Conservation (phyloP, 2,888 invertebrate species). For the Prosopocoilus inquinatus region DNA sequence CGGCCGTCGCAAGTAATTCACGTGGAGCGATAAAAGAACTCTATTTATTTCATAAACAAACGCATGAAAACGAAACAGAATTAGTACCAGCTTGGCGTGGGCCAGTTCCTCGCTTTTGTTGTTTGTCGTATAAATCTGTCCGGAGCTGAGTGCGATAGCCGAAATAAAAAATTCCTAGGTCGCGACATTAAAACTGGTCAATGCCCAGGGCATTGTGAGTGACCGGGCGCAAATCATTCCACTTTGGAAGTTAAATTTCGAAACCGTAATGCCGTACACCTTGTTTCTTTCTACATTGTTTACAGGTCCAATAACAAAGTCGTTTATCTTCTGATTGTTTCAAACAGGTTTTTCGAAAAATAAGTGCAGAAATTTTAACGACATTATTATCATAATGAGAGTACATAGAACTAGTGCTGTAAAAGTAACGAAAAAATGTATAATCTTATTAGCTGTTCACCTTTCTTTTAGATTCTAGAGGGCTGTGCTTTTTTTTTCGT, state of each 20-base stretch:
- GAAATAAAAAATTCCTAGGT: not conserved
- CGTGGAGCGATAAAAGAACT: not conserved
- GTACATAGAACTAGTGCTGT: too few relatives aligned
- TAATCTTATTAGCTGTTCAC: too few relatives aligned
- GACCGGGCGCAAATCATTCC: not conserved
- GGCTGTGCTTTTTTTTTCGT: too few relatives aligned
- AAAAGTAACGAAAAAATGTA: too few relatives aligned
- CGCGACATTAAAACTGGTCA: conserved; percentile 8
- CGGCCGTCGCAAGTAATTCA: not conserved
- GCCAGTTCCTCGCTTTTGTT: not conserved
- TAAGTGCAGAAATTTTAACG: too few relatives aligned
- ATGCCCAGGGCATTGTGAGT: conserved; percentile 4
- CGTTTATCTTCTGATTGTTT: too few relatives aligned
- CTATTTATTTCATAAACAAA: not conserved
- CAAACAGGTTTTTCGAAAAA: too few relatives aligned
- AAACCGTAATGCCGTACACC: not conserved
- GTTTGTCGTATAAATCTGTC: not conserved
- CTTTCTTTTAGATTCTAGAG: too few relatives aligned
- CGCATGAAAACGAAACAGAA: not conserved
- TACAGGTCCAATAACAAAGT: too few relatives aligned
- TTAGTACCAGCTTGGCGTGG: too few relatives aligned
- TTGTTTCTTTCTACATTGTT: too few relatives aligned
- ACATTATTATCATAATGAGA: too few relatives aligned
- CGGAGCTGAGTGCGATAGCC: conserved; percentile 10
- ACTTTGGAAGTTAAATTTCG: not conserved